A percentile compares a stretch with the other conserved stretches of the same genome.
phyloP scores from a whole-genome alignment of 1,140 invertebrate species.

The Dryas iulia region DNA sequence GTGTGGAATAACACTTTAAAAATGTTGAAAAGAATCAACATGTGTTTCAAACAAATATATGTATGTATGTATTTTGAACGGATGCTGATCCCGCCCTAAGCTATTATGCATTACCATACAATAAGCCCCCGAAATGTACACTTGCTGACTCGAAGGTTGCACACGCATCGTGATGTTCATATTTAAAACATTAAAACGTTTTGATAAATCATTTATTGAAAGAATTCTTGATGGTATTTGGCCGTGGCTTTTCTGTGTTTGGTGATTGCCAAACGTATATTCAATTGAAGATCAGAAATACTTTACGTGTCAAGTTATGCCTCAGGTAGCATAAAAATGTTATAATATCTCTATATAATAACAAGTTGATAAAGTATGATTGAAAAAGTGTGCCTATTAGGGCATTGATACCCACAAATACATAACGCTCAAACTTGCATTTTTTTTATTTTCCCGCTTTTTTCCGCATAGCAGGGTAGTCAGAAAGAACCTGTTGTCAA shows the following conservation, averaged over 20 bases:
- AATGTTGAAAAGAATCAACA: no score
- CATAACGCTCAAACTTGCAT: no score
- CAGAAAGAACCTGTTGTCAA: no score
- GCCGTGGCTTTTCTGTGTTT: slow-evolving; percentile 56
- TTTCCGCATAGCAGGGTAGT: no score
- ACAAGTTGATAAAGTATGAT: no score
- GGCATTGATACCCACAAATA: no score
- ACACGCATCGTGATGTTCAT: slow-evolving; percentile 38
- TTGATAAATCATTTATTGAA: slow-evolving; percentile 59
- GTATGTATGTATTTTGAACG: slow-evolving; percentile 2
- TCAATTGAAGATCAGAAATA: slow-evolving; percentile 49
- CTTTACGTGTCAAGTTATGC: slow-evolving; percentile 15
- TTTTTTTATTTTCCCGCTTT: no score
- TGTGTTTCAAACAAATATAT: neutral
- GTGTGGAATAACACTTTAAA: no score
- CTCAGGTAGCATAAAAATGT: neutral
- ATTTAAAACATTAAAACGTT: slow-evolving; percentile 49
- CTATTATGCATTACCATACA: slow-evolving; percentile 61
- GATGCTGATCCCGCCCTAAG: slow-evolving; percentile 25
- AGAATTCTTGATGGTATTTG: slow-evolving; percentile 64
- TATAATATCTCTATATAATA: no score
- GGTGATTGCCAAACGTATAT: slow-evolving; percentile 50
- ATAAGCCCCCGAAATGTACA: slow-evolving; percentile 48
- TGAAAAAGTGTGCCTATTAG: no score
- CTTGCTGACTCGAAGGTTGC: slow-evolving; percentile 45